phyloP scores from a whole-genome alignment of 2,797 vertebrate species.

The Mormyrops boulengeri region DNA sequence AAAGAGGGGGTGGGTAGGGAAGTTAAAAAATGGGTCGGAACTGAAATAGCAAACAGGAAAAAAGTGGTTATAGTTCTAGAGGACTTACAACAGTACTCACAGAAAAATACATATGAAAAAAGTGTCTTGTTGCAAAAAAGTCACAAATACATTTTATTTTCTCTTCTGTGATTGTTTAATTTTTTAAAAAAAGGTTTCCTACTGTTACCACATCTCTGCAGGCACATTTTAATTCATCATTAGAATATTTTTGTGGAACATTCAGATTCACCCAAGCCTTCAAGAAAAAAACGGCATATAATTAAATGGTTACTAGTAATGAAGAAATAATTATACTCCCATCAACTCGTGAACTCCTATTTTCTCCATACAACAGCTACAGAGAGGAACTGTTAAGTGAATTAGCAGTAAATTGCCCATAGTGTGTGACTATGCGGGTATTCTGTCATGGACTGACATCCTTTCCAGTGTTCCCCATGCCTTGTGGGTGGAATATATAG shows the following conservation, averaged over 20 bases:
- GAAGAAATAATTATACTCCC: background rate
- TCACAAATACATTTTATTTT: background rate
- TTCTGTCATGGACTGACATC: background rate
- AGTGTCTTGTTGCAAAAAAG: background rate
- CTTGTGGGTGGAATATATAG: background rate
- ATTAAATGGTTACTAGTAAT: background rate
- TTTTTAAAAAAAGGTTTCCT: background rate
- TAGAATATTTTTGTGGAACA: background rate
- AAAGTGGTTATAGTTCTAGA: slow-evolving; percentile 12
- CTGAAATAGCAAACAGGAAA: slow-evolving; percentile 13
- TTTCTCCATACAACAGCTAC: background rate
- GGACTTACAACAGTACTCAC: background rate
- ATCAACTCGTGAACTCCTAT: background rate
- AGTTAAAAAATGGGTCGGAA: slow-evolving; percentile 8
- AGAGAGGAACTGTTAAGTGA: background rate
- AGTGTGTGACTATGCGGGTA: background rate
- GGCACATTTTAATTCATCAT: background rate
- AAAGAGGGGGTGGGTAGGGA: background rate
- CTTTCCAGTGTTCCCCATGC: background rate
- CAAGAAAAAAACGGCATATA: background rate
- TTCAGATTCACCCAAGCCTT: background rate
- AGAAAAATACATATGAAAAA: background rate
- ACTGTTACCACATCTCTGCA: background rate
- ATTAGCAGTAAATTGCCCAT: background rate
- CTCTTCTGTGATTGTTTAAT: background rate